Base-by-base conservation (phyloP, 2,888 invertebrate species). In the Mactromeris polynyma region DNA sequence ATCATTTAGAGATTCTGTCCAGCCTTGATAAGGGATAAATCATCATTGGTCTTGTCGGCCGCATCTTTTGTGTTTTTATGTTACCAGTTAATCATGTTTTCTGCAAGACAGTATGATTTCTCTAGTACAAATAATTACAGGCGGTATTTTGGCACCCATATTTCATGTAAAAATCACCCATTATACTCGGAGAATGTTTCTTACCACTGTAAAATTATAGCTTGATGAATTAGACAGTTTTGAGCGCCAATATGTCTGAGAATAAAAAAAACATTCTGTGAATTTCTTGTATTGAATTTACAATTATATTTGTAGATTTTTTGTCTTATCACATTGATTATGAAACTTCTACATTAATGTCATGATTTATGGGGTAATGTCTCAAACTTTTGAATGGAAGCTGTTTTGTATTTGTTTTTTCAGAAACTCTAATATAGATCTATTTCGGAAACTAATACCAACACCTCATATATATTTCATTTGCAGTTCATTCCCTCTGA, bases 111-210 rank as follows among this genome's bases (percentile, higher is more conserved):
- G 87, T 64, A 89, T 91, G 89, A 89, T 91, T 91, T 91, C 85
- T 85, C 89, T 82, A 83, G 84, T 85, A 92, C 88, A 87, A 92
- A 92, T 92, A 92, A 92, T 92, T 89, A 90, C 51, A 46, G 89
- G 36, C 73, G 83, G 92, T 92, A 90, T 86, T 73, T 89, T 81
- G 81, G 84, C 83, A 73, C 26, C 89, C 87, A 92, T 90, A 92
- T 92, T 92, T 92, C 92, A 92, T 90, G 90, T 89, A 92, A 89
- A 73, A 92, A 86, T 84, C 83, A 86, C 85, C 81, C 89, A 83
- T 82, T 89, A 90, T 89, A 90, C 92, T 86, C 77, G 36, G 54
- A 33, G 84, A 77, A 46, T 78, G 77, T 77, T 78, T 58, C 78
- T 54, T 79, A 84, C 54, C 78, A 89, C 88, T 88, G 86, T 81